These are phyloP conservation scores for Ganaspis brasiliensis DNA, from an alignment of 2,888 invertebrate genomes.

Conservation along the genomic window DNA sequence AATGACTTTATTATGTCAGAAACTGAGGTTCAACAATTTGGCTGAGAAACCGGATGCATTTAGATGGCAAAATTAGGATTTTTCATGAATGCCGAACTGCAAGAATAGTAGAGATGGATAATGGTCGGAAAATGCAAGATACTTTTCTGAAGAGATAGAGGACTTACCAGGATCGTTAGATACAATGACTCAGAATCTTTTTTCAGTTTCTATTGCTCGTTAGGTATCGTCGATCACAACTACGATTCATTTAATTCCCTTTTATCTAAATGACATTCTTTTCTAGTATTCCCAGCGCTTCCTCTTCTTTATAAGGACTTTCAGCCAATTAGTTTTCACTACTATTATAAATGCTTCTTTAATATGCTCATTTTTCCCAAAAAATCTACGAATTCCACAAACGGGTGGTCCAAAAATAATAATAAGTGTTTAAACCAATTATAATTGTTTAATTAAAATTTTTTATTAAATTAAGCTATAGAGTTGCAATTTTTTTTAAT, in stretches of 20 bases:
- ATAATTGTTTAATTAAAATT: too few species aligned
- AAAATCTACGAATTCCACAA: too few species aligned
- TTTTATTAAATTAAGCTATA: too few species aligned
- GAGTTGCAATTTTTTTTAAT: too few species aligned
- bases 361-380: too few species aligned
- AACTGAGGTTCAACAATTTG: conserved; percentile 68
- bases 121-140: conserved; percentile 61
- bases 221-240: neutral
- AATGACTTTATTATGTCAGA: conserved; percentile 74
- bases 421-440: too few species aligned
- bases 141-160: conserved; percentile 47
- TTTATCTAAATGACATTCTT: conserved; percentile 4
- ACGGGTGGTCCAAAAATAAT: too few species aligned
- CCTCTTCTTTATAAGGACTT: too few species aligned
- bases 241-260: neutral
- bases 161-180: conserved; percentile 66
- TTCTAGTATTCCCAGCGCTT: neutral
- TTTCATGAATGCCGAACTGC: conserved; percentile 63
- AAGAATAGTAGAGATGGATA: conserved; percentile 53
- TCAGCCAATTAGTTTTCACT: neutral
- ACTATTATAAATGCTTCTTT: neutral
- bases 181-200: conserved; percentile 62
- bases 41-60: conserved; percentile 71
- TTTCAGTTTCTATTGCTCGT: conserved; percentile 40
- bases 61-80: conserved; percentile 73